Evolutionary conservation across 2,113 vertebrate genomes (phyloP), one percentile per base, ranked within the genome.

Genomic region (Engraulis encrasicolus): DNA sequence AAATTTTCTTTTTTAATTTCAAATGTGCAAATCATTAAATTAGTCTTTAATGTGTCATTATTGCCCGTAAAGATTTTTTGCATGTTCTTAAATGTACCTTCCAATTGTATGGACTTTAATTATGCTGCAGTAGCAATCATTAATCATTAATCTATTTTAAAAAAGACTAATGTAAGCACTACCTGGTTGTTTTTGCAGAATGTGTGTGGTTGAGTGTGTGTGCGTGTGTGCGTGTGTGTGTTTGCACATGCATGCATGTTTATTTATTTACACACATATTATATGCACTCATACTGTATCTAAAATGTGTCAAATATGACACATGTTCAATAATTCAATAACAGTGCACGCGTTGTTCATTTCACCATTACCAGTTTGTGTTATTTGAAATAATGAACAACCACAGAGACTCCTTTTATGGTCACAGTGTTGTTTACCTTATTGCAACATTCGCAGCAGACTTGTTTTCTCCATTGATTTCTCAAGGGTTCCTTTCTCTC

Each of bases 161-260:
- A 45, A 3, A n/a, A n/a, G n/a, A n/a, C n/a, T n/a, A 45, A 45
- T 45, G 40, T 45, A 3, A n/a, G 40, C 40, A 45, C 40, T 5
- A 45, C 40, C 3, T 45, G 3, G 40, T 45, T 45, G 40, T 45
- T 9, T n/a, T 45, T 5, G 40, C 40, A 45, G 40, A 45, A 45
- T 45, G 40, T 45, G 4, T 5, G 40, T 45, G 40, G 9, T 45
- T 5, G n/a, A n/a, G n/a, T 37, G 19, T 12, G 12, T 40, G 48
- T 38, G 11, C n/a, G 40, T 45, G 40, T 45, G 40, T 45, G 40
- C 40, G n/a, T 79, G 38, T 45, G 78, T 79, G 38, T 77, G 23
- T 77, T 11, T 77, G 71, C 23, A 23, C 87, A 88, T 71, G 86
- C 87, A 88, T 71, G 86, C 87, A 79, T 79, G 48, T 48, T 84